phyloP scores from a whole-genome alignment of 2,113 vertebrate species.

The Odontesthes bonariensis region DNA sequence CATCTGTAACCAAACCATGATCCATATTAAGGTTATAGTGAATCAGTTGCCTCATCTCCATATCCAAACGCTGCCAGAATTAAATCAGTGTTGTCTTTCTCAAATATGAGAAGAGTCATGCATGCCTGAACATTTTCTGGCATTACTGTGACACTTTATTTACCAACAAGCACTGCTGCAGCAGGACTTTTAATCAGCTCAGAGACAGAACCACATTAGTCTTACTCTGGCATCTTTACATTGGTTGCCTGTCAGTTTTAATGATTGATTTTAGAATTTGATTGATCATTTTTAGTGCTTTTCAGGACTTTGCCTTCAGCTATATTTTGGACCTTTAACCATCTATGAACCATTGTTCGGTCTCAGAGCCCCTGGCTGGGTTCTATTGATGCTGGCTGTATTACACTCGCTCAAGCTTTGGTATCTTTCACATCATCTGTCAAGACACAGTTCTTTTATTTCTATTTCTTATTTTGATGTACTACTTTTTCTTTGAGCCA shows the following conservation, averaged over 20 bases:
- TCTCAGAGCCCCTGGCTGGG: constrained; percentile 13
- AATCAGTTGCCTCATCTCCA: background rate
- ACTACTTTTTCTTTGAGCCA: background rate
- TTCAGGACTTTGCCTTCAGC: constrained; percentile 52
- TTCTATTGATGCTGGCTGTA: constrained; percentile 27
- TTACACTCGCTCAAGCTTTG: constrained; percentile 37
- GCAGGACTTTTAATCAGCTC: constrained; percentile 58
- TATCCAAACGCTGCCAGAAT: constrained; percentile 11
- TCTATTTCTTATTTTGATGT: background rate
- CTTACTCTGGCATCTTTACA: constrained; percentile 54
- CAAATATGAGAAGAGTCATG: background rate
- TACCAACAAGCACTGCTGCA: constrained; percentile 2
- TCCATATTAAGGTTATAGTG: background rate
- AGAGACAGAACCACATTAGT: constrained; percentile 50
- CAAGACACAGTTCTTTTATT: constrained; percentile 6
- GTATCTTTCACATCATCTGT: constrained; percentile 45
- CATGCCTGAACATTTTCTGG: constrained; percentile 1
- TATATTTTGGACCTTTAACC: constrained; percentile 57
- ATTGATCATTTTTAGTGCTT: constrained; percentile 67
- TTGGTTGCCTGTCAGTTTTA: constrained; percentile 55
- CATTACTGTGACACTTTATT: constrained; percentile 39
- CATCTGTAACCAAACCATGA: constrained; percentile 5
- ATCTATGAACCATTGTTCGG: constrained; percentile 55
- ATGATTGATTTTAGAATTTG: constrained; percentile 66
- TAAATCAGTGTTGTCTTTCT: background rate